Evolutionary conservation across 2,888 invertebrate species (phyloP), one percentile per base, ranked within the genome.

Genomic region (Philhelius pedissequus): DNA sequence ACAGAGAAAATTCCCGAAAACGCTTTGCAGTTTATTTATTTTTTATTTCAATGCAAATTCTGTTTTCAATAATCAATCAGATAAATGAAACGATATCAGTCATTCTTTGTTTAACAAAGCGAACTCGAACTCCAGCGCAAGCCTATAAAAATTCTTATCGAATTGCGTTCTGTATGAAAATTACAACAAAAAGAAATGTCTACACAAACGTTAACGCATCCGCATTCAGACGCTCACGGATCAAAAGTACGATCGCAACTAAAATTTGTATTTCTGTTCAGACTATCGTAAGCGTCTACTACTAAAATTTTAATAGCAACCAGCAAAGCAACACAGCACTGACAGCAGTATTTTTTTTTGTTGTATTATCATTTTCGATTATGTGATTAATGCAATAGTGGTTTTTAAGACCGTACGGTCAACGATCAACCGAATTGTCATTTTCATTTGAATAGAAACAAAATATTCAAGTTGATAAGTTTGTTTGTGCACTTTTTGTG

Each of bases 201-300:
- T 18, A 32, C 15, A 58, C 11, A 45, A 35, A 32, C 32, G 4
- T 8, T 32, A 35, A 32, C 32, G 4, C 6, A 48, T 50, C 48
- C 83, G 74, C 83, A 38, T 20, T 45, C 35, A 27, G 35, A 83
- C 58, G 64, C 69, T 83, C 64, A 66, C 75, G 52, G 48, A 52
- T 22, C 69, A 70, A 40, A 69, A 66, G 79, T 74, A 64, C 79
- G 83, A 83, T 83, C 83, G 79, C 74, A 56, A 83, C 83, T 83
- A 52, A 82, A 66, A 20, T 15, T 62, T 43, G 6, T 4, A n/a
- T 66, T 82, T 76, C 13, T 50, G 35, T 13, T 22, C 45, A 13
- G 20, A 45, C 64, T 48, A 32, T n/a, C 20, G 13, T 20, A 13
- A 54, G n/a, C 32, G 7, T 7, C 7, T 4, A 0, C 20, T n/a